Conservation (phyloP, 2,113 vertebrate species). For the Halcyon malimbica region DNA sequence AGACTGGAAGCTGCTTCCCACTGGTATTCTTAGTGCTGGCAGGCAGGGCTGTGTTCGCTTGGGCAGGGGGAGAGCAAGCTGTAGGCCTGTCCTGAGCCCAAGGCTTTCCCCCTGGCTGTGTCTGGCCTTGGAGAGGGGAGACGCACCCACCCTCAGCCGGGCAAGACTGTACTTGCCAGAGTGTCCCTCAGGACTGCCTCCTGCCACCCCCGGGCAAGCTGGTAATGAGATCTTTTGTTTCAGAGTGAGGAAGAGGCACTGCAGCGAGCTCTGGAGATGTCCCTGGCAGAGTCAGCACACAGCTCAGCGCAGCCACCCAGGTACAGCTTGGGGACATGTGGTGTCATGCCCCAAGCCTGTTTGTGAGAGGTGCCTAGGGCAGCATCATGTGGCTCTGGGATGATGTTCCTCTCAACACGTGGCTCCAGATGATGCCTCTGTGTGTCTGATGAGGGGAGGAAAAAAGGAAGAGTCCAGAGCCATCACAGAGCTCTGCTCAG, state of each 20-base stretch:
- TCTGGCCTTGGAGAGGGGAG: background rate
- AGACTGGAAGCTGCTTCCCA: background rate
- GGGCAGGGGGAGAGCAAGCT: background rate
- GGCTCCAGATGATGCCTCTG: background rate
- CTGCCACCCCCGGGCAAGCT: background rate
- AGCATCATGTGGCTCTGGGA: background rate
- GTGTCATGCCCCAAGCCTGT: background rate
- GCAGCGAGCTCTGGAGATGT: slow-evolving; percentile 93
- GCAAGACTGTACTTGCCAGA: background rate
- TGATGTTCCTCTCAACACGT: background rate
- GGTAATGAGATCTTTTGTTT: background rate
- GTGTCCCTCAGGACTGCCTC: background rate
- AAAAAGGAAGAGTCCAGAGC: slow-evolving; percentile 1
- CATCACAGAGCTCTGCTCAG: background rate
- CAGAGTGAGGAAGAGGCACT: slow-evolving; percentile 96
- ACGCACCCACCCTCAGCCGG: background rate
- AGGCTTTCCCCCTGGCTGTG: background rate
- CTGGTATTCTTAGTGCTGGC: background rate
- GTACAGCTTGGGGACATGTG: slow-evolving; percentile 30
- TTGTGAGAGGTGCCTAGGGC: background rate
- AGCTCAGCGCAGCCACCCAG: slow-evolving; percentile 72
- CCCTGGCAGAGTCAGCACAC: slow-evolving; percentile 83
- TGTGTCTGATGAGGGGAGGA: background rate
- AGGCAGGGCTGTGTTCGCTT: background rate
- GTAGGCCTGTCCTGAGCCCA: background rate